A percentile compares a stretch with the other conserved stretches of the same genome.
Conservation (phyloP, 2,888 invertebrate species). For the Julus scandinavius region DNA sequence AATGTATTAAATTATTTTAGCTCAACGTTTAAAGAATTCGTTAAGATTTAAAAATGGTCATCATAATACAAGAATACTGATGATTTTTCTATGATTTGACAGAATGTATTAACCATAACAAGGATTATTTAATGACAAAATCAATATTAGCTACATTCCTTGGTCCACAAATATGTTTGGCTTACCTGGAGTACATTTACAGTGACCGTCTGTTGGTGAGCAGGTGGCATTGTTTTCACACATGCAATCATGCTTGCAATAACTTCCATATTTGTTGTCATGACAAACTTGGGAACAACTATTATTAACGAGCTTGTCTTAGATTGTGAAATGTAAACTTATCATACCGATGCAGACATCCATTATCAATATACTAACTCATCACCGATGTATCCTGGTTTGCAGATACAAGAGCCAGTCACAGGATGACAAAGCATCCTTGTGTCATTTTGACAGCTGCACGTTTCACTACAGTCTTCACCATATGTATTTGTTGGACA, state of each 20-base stretch:
- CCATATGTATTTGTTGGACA: conserved; percentile 87
- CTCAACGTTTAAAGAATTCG: too few species aligned
- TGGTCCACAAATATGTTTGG: background rate
- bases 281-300: conserved; percentile 60
- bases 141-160: too few species aligned
- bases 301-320: background rate
- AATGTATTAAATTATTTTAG: too few species aligned
- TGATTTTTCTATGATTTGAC: too few species aligned
- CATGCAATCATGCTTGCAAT: conserved; percentile 62
- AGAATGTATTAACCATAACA: too few species aligned
- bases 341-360: background rate
- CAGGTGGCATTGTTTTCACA: conserved; percentile 63
- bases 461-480: conserved; percentile 78
- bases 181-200: conserved; percentile 61
- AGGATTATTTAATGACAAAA: background rate
- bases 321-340: background rate
- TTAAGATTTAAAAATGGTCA: too few species aligned
- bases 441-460: conserved; percentile 85
- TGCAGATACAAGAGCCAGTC: conserved; percentile 87
- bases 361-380: conserved; percentile 58
- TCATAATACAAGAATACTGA: too few species aligned
- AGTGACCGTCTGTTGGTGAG: conserved; percentile 60
- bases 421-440: conserved; percentile 78
- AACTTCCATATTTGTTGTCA: conserved; percentile 62
- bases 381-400: conserved; percentile 72